Base-by-base conservation (phyloP, 1,140 invertebrate species). In the Panagrolaimus sp. region DNA sequence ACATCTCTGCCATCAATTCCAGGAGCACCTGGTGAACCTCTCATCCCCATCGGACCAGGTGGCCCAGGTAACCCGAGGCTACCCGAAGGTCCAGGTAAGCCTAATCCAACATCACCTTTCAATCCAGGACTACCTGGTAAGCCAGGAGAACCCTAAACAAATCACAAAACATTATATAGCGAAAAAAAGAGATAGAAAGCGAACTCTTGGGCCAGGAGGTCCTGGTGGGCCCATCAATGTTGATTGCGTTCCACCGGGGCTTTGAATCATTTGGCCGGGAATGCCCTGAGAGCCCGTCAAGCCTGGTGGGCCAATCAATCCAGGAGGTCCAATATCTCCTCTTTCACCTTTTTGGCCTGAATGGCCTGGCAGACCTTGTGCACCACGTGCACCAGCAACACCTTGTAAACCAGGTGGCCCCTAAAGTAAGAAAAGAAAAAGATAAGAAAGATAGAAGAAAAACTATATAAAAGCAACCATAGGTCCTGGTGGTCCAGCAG, bases 321-420 rank as follows among this genome's bases (percentile, higher is more conserved):
- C 78, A 13, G 78, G 78, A 27, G 72, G 69, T 16, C 78, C 78
- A 31, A 79, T 79, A 42, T 80, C 76, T 20, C 78, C 78, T 42
- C 78, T 57, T 11, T 79, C 78, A 31, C 78, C 78, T 68, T 78
- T 77, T n/a, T 74, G 72, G 11, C 78, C 78, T 16, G 71, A 61
- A 63, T 74, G 78, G 0, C 78, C 78, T 38, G 78, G 78, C 43
- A 79, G 63, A 9, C 78, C 78, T 64, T 77, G 77, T 5, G 74
- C 72, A 8, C 77, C 77, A 45, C 70, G 67, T 3, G 66, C 44
- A 11, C 76, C 76, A 57, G 51, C 51, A 16, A 57, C 27, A 27
- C 51, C 51, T 57, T 57, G 51, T 25, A n/a, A 25, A 20, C 66
- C 69, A 8, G 31, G n/a, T 45, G 69, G 69, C 16, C 69, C 71